These are phyloP conservation scores for Adrianichthys oophorus DNA, from an alignment of 2,797 vertebrate species.

Conservation along the genomic window DNA sequence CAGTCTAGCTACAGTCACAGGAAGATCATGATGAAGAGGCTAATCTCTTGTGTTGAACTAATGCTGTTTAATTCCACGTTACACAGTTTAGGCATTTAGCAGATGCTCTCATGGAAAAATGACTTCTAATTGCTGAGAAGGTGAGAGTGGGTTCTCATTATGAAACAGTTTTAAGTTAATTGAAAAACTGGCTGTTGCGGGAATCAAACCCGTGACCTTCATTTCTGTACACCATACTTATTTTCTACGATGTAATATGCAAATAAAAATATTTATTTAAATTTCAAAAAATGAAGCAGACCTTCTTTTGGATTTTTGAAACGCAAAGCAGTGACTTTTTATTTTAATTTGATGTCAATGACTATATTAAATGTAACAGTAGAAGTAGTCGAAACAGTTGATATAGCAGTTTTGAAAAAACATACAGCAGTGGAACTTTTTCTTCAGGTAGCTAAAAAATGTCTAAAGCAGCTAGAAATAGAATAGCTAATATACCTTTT, in stretches of 20 bases:
- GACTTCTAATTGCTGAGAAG: constrained; percentile 46
- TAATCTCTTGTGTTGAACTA: constrained; percentile 35
- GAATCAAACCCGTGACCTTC: constrained; percentile 32
- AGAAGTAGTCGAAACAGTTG: no score
- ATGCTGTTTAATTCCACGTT: constrained; percentile 40
- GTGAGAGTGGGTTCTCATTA: constrained; percentile 25
- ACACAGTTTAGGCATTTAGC: constrained; percentile 26
- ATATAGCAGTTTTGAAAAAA: no score
- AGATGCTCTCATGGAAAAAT: constrained; percentile 11
- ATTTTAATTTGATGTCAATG: no score
- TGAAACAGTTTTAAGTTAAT: constrained; percentile 33
- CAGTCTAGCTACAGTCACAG: constrained; percentile 42
- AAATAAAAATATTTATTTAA: no score
- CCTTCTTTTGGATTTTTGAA: no score
- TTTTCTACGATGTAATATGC: constrained; percentile 5
- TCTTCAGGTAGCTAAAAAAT: no score
- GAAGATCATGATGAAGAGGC: constrained; percentile 32
- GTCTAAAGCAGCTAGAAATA: no score
- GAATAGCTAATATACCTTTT: no score
- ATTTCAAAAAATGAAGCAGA: no score
- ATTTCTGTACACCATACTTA: constrained; percentile 13
- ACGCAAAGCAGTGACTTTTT: no score
- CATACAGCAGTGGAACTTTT: no score
- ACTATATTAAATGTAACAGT: no score
- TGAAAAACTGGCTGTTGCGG: constrained; percentile 10